Base-by-base conservation (phyloP, 1,140 invertebrate species). In the Pseudachorutes palmiensis region DNA sequence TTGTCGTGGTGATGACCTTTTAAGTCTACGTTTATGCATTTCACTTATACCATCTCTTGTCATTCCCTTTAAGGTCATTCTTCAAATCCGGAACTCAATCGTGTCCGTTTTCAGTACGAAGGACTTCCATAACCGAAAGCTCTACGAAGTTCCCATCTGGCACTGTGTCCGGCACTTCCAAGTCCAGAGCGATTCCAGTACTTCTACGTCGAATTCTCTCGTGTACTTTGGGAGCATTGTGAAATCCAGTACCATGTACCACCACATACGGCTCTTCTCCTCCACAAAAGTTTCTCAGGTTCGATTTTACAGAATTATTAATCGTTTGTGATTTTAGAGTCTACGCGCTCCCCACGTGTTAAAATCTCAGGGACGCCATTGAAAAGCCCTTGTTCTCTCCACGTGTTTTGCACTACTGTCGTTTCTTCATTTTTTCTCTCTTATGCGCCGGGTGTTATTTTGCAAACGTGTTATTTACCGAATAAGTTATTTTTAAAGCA, bases 101-200 rank as follows among this genome's bases (percentile, higher is more conserved):
- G 51, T 55, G 9, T 55, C 51, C 24, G 51, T 55, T 26, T 55
- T 55, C 51, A 55, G 51, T 24, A 55, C 51, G 24, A 55, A 55
- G 51, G 14, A 55, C 24, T 55, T 55, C 24, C 51, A 55, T 26
- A 55, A 55, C 51, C 12, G 51, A 55, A 55, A 55, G 24, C 51
- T 55, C 51, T 55, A 55, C 24, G 51, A 55, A 24, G 51, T 26
- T 24, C 51, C 51, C 9, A 55, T 55, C 5, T 3, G 5, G 24
- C 3, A 55, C 51, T 55, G 51, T 55, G 51, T 55, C 3, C 51
- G 51, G 3, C 51, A 55, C 24, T 55, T 55, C 24, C 51, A 55
- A 55, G 51, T 55, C 9, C 9, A 9, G 5, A 55, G 9, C 24
- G 51, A 14, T 5, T 5, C 51, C 24, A 22, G 51, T 5, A 55